Conservation (phyloP, 30 jellyfish, hydroid and myxozoan genomes). For the Clytia hemisphaerica region DNA sequence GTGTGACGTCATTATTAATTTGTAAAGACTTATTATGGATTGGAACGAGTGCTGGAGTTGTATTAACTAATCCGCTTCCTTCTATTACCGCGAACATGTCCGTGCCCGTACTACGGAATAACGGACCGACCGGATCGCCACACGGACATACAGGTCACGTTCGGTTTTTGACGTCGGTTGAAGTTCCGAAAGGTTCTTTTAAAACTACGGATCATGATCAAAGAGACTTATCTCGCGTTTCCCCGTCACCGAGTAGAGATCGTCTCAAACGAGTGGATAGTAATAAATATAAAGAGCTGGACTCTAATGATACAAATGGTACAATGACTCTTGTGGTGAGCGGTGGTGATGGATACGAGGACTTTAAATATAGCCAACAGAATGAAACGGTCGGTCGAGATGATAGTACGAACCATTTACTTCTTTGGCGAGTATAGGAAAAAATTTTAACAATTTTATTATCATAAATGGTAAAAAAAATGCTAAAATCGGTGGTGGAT, state of each 20-base stretch:
- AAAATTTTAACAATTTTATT: too few species aligned
- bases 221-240: conserved; percentile 15
- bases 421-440: conserved; percentile 96
- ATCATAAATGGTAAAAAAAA: too few species aligned
- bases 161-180: conserved; percentile 95
- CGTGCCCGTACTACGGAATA: conserved; percentile 65
- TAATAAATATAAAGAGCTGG: conserved; percentile 34
- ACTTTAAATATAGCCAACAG: conserved; percentile 79
- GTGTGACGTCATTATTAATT: conserved; percentile 88
- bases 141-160: conserved; percentile 99
- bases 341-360: conserved; percentile 99
- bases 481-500: too few species aligned
- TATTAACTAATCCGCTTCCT: conserved; percentile 90
- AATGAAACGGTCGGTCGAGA: conserved; percentile 98
- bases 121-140: conserved; percentile 98
- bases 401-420: conserved; percentile 96
- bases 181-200: conserved; percentile 75
- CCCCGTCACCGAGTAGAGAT: conserved; percentile 40
- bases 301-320: conserved; percentile 31
- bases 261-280: conserved; percentile 28
- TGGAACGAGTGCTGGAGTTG: conserved; percentile 99
- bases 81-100: conserved; percentile 69
- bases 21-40: conserved; percentile 98
- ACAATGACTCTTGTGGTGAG: conserved; percentile 81
- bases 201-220: conserved; percentile 36